Evolutionary conservation across 2,888 invertebrate species (phyloP), one percentile per base, ranked within the genome.

Genomic region (Drosophila lutescens): DNA sequence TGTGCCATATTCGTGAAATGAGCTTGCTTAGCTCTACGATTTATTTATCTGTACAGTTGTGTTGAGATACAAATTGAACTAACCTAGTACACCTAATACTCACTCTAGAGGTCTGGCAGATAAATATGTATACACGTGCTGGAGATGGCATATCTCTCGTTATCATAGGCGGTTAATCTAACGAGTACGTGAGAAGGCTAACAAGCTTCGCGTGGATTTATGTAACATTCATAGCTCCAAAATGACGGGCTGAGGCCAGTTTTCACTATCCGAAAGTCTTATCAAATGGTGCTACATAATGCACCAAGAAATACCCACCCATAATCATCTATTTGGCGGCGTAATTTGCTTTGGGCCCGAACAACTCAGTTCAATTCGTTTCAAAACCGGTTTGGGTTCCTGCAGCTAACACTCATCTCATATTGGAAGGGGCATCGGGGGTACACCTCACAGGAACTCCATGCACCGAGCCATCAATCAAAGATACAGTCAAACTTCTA

Each of bases 301-400:
- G 63, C 40, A 62, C 7, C 63, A 13, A 49, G 49, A 63, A 34
- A 43, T 17, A 9, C 34, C 34, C 17, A 9, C 34, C 34, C 17
- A 34, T 34, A 26, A 40, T 13, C 62, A 40, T 26, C 62, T 20
- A 61, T 44, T 60, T 61, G 30, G 46, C 13, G 23, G 20, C 38
- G 46, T 46, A 60, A 59, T 38, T 60, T 17, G 32, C n/a, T 36
- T 58, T 34, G 17, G 63, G 50, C 8, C 43, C 30, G 30, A 38
- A 32, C 49, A 23, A 32, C 66, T 44, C 44, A 15, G n/a, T 50
- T 36, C 36, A 30, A 38, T 65, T 50, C 43, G 65, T 44, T 38
- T 20, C 51, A 51, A 44, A 66, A 66, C 65, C 65, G 68, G 65
- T 66, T 66, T 54, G 65, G 15, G 38, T 66, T 66, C 67, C 65